These are phyloP conservation scores for Melanotus villosus DNA, from an alignment of 2,888 invertebrate species.

Conservation along the genomic window DNA sequence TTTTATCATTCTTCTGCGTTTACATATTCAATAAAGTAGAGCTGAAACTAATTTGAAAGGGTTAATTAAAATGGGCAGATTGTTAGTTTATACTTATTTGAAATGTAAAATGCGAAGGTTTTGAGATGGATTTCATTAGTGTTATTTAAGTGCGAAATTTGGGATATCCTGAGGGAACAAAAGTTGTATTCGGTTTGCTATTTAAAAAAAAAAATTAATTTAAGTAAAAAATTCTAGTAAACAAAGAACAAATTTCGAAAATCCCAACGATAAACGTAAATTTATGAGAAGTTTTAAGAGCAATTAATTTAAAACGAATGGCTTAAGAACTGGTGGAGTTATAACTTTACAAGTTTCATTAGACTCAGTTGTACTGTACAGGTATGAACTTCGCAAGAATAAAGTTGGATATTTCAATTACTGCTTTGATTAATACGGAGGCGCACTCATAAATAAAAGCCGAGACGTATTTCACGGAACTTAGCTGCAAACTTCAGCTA, in stretches of 20 bases:
- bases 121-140: too few species aligned
- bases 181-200: too few species aligned
- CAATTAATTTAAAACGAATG: slow-evolving; percentile 53
- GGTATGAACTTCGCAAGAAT: slow-evolving; percentile 54
- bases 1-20: too few species aligned
- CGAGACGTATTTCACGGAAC: slow-evolving; percentile 39
- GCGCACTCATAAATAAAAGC: slow-evolving; percentile 44
- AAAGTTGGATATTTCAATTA: slow-evolving; percentile 52
- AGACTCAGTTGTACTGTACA: slow-evolving; percentile 44
- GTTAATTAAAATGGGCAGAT: too few species aligned
- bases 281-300: slow-evolving; percentile 38
- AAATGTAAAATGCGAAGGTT: too few species aligned
- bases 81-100: too few species aligned
- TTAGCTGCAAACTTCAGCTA: slow-evolving; percentile 38
- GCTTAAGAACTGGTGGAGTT: slow-evolving; percentile 50
- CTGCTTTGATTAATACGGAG: slow-evolving; percentile 47
- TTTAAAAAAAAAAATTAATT: too few species aligned
- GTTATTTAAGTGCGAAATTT: too few species aligned
- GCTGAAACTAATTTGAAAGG: too few species aligned
- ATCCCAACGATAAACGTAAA: slow-evolving; percentile 38
- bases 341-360: slow-evolving; percentile 52
- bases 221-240: too few species aligned
- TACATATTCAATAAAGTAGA: too few species aligned
- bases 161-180: too few species aligned
- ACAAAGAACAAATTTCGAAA: background rate